These are phyloP conservation scores for Terebella lapidaria DNA, from an alignment of 2,888 invertebrate genomes.

Conservation along the genomic window DNA sequence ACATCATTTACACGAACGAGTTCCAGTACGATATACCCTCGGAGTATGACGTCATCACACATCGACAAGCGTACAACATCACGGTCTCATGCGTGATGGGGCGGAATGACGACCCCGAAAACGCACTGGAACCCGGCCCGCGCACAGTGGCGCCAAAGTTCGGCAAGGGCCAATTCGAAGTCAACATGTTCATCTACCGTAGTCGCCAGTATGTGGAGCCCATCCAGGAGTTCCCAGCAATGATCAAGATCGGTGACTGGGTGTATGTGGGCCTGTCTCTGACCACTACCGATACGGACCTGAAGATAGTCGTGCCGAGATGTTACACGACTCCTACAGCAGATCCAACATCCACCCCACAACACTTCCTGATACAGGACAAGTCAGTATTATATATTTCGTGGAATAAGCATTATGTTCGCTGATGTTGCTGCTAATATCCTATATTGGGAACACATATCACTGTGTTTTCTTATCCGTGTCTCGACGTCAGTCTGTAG, in stretches of 20 bases:
- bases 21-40: conserved; percentile 31
- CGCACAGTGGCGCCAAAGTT: conserved; percentile 11
- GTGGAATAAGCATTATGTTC: no score
- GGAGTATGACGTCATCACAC: conserved; percentile 25
- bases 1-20: conserved; percentile 38
- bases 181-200: conserved; percentile 1
- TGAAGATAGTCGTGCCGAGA: conserved; percentile 38
- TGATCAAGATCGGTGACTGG: conserved; percentile 36
- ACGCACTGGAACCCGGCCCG: conserved; percentile 13
- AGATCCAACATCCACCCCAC: conserved; percentile 21
- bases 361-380: conserved; percentile 32
- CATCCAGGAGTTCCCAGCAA: conserved; percentile 27
- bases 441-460: no score
- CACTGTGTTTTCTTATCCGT: no score
- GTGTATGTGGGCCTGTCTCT: conserved; percentile 35
- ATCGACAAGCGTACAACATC: conserved; percentile 35
- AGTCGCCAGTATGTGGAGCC: not conserved
- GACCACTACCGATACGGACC: conserved; percentile 28
- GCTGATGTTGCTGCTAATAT: no score
- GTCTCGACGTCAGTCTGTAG: no score
- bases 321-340: conserved; percentile 38
- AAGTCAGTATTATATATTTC: no score
- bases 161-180: conserved; percentile 13
- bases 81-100: conserved; percentile 34
- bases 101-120: conserved; percentile 28